Conservation (phyloP, 2,113 vertebrate genomes). For the Phasianus colchicus region DNA sequence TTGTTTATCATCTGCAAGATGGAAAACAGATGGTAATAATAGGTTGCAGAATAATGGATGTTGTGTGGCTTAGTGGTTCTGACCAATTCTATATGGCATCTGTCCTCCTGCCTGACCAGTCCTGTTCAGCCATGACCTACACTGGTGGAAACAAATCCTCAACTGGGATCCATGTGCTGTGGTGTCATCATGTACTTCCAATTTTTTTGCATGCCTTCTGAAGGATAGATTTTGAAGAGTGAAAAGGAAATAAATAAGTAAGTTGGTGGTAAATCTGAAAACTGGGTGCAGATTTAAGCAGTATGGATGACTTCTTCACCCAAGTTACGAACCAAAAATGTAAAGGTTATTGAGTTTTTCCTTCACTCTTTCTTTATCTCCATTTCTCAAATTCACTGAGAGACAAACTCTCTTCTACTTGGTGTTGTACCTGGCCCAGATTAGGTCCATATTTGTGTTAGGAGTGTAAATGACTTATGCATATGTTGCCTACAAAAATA, state of each 20-base stretch:
- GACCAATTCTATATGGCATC: not conserved
- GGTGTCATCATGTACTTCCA: not conserved
- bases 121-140: not conserved
- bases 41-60: not conserved
- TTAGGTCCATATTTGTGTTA: not conserved
- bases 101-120: not conserved
- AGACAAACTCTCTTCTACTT: not conserved
- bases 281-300: not conserved
- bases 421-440: not conserved
- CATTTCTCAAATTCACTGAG: not conserved
- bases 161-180: not conserved
- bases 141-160: not conserved
- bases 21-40: slow-evolving; percentile 3
- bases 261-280: not conserved
- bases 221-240: not conserved
- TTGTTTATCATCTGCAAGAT: not conserved
- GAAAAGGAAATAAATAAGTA: not conserved
- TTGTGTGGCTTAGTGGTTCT: not conserved
- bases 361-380: not conserved
- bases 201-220: not conserved
- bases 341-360: not conserved
- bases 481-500: not conserved
- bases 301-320: not conserved
- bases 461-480: not conserved
- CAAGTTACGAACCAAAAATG: not conserved